These are phyloP conservation scores for Thripadectes ignobilis DNA, from an alignment of 2,797 vertebrate genomes.

Conservation along the genomic window DNA sequence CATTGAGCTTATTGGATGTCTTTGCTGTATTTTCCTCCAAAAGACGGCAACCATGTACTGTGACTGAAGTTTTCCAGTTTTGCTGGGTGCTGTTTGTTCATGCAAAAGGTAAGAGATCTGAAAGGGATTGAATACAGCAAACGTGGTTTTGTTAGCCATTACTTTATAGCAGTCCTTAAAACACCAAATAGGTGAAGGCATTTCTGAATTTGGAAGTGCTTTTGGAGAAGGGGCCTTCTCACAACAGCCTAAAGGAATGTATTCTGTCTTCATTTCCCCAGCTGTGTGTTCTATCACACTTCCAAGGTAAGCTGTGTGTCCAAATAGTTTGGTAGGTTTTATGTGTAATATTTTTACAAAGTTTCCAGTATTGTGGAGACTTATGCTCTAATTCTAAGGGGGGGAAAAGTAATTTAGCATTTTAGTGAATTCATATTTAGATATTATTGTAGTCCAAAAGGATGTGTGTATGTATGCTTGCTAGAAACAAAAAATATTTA, in stretches of 20 bases:
- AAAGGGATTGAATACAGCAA: not conserved
- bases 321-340: not conserved
- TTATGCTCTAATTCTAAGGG: not conserved
- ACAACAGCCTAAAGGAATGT: not conserved
- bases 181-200: not conserved
- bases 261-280: not conserved
- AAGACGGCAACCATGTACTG: slow-evolving; percentile 92
- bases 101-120: slow-evolving; percentile 87
- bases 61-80: slow-evolving; percentile 92
- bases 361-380: not conserved
- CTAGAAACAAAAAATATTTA: not conserved
- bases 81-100: slow-evolving; percentile 95
- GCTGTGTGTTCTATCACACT: not conserved
- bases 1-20: not conserved
- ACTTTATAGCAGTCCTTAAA: not conserved
- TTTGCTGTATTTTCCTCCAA: slow-evolving; percentile 19
- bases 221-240: not conserved
- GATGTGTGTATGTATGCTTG: not conserved
- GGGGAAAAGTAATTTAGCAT: not conserved
- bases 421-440: not conserved
- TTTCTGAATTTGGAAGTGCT: not conserved
- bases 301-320: not conserved
- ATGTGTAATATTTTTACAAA: not conserved
- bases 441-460: not conserved
- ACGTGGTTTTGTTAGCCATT: not conserved